These are phyloP conservation scores for Ploceus nigricollis DNA, from an alignment of 2,113 vertebrate species.

Conservation along the genomic window DNA sequence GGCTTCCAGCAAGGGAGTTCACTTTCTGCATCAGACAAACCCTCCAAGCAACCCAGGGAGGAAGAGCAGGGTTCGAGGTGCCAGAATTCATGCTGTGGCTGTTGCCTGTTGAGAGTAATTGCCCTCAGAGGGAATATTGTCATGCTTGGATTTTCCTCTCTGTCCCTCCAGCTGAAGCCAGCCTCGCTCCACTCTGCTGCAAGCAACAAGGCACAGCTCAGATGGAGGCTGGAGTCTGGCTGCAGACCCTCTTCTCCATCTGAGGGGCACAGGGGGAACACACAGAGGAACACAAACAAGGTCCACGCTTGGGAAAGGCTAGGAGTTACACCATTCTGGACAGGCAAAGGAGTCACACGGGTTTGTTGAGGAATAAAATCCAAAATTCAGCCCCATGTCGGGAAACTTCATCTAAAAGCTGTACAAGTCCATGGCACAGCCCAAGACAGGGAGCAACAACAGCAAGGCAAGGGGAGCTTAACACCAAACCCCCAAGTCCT, in stretches of 20 bases:
- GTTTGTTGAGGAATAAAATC: not conserved
- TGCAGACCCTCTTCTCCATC: not conserved
- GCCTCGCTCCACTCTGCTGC: not conserved
- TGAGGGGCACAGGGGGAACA: rapidly evolving
- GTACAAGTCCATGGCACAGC: not conserved
- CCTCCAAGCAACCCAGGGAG: not conserved
- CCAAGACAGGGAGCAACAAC: not conserved
- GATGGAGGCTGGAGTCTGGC: not conserved
- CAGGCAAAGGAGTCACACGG: not conserved
- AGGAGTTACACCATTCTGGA: not conserved
- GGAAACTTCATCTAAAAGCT: not conserved
- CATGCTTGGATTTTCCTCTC: not conserved
- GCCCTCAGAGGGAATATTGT: constrained; percentile 31
- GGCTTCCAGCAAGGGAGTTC: constrained; percentile 50
- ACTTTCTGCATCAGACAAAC: constrained; percentile 23
- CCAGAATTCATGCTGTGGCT: constrained; percentile 26
- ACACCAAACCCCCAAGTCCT: rapidly evolving
- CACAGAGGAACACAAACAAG: rapidly evolving
- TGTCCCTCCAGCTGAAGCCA: not conserved
- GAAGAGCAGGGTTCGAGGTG: not conserved
- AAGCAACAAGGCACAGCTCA: not conserved
- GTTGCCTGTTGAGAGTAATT: constrained; percentile 46
- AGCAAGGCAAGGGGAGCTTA: rapidly evolving
- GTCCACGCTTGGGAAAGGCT: not conserved
- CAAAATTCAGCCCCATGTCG: not conserved